These are phyloP conservation scores for Strigamia maritima DNA, from an alignment of 2,888 invertebrate genomes.

Conservation along the genomic window DNA sequence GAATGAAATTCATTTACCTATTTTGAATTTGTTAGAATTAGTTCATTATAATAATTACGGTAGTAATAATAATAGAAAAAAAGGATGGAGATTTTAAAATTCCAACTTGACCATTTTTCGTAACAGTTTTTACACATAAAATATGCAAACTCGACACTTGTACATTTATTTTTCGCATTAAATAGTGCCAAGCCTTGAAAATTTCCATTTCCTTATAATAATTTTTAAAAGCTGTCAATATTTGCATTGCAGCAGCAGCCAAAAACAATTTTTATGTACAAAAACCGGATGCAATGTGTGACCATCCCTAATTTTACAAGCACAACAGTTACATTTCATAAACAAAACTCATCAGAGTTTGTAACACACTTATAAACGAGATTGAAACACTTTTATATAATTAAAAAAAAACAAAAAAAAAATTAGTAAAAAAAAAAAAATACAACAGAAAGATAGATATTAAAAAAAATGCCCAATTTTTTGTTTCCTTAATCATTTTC, in stretches of 20 bases:
- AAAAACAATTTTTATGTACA: constrained; percentile 19
- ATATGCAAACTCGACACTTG: not conserved
- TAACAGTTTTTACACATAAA: not conserved
- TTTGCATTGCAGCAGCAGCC: not conserved
- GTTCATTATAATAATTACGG: not conserved
- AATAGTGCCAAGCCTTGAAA: not conserved
- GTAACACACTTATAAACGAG: not conserved
- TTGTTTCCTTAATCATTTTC: not conserved
- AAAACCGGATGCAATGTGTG: not conserved
- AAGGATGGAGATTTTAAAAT: not conserved
- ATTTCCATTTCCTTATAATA: not conserved
- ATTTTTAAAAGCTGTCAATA: not conserved
- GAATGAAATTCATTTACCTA: not conserved
- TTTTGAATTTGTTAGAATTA: not conserved
- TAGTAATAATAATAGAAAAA: too few species aligned
- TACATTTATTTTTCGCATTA: not conserved
- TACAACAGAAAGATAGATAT: not conserved
- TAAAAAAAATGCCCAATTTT: not conserved
- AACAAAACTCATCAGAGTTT: not conserved
- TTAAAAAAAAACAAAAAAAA: too few species aligned
- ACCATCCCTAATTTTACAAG: constrained; percentile 4
- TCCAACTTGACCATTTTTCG: not conserved
- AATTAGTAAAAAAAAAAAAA: not conserved
- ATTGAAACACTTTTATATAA: not conserved
- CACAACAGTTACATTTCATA: not conserved